A percentile compares a stretch with the other conserved stretches of the same genome.
phyloP scores from a whole-genome alignment of 2,797 vertebrate species.

The Myotis daubentonii region DNA sequence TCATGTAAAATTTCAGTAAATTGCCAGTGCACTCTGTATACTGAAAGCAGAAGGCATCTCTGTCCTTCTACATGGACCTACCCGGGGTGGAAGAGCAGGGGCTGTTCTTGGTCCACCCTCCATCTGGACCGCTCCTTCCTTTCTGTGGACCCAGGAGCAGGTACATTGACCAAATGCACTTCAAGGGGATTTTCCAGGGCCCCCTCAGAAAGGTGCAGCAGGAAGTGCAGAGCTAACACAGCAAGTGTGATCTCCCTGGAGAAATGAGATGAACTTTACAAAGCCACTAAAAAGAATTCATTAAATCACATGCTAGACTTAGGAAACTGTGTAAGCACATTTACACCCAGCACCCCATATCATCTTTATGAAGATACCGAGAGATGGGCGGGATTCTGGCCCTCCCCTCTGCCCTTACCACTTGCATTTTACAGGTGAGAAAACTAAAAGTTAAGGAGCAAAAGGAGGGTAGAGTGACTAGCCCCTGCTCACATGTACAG shows the following conservation, averaged over 20 bases:
- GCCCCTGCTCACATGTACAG: neutral
- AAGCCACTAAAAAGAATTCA: constrained; percentile 49
- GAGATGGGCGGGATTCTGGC: neutral
- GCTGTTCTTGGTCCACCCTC: neutral
- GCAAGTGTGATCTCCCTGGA: neutral
- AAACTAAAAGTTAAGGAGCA: constrained; percentile 11
- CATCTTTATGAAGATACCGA: neutral
- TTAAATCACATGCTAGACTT: neutral
- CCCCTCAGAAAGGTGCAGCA: neutral
- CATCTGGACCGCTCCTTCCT: neutral
- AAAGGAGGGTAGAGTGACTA: neutral
- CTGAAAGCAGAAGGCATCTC: neutral
- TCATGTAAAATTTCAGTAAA: constrained; percentile 29
- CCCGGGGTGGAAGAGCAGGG: neutral
- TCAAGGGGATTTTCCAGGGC: constrained; percentile 18
- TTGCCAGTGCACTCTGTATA: neutral
- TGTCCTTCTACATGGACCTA: neutral
- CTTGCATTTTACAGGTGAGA: neutral
- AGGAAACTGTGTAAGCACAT: neutral
- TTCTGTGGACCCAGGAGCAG: neutral
- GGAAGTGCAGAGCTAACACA: constrained; percentile 29
- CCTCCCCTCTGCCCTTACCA: neutral
- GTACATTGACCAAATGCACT: neutral
- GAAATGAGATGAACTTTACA: constrained; percentile 13
- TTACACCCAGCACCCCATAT: neutral